Percentiles rank a stretch among this genome's conserved stretches.
Conservation (phyloP, 2,797 vertebrate species). For the Sus cebifrons region DNA sequence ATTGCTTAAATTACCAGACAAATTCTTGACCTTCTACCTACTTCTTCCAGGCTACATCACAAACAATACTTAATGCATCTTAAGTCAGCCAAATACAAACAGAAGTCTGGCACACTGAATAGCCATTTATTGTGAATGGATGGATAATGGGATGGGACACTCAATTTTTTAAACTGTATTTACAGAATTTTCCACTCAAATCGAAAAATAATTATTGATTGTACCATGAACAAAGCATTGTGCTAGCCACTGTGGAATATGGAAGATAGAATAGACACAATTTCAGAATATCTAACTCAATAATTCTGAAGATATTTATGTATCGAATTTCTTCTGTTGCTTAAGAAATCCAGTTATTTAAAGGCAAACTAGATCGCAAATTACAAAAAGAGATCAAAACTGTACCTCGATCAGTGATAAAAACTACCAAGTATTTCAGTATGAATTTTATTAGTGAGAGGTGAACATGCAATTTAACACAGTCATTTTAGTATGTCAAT, state of each 20-base stretch:
- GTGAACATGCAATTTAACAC: not conserved
- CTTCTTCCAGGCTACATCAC: not conserved
- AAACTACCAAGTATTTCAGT: not conserved
- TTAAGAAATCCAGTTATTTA: conserved; percentile 1
- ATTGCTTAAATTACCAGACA: not conserved
- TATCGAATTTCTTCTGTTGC: not conserved
- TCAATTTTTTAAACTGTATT: not conserved
- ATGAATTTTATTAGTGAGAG: conserved; percentile 40
- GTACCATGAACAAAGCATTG: not conserved
- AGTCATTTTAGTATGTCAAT: not conserved
- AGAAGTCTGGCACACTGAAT: not conserved
- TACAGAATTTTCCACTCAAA: conserved; percentile 18
- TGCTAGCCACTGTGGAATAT: not conserved
- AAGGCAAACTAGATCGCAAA: conserved; percentile 31
- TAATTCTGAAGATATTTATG: not conserved
- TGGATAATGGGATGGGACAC: not conserved
- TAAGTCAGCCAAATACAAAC: not conserved
- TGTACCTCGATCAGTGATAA: not conserved
- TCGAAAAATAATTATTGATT: conserved; percentile 59
- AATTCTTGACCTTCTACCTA: not conserved
- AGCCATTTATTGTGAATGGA: conserved; percentile 18
- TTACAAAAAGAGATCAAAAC: not conserved
- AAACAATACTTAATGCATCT: not conserved
- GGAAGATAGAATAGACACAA: not conserved
- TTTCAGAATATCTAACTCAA: not conserved